Evolutionary conservation across 2,888 invertebrate species (phyloP).

Genomic region (Merodon equestris): DNA sequence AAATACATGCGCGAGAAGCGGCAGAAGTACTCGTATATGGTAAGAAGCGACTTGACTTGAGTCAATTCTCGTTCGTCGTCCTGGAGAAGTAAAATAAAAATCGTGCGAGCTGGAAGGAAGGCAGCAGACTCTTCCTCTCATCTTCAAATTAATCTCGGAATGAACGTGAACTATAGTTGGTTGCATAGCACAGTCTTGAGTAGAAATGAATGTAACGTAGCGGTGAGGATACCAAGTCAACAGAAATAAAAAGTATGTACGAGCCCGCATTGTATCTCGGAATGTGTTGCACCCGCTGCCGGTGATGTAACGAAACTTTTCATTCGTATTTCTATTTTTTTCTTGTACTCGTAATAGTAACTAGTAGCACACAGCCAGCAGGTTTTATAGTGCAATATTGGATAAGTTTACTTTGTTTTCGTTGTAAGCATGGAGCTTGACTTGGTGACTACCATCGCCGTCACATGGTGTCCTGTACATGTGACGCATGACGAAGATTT

Average conservation of each 20-base stretch:
- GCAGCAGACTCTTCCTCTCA: no score
- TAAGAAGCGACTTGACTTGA: no score
- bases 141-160: slow-evolving; percentile 49
- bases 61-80: slow-evolving; percentile 8
- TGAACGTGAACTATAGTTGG: slow-evolving; percentile 33
- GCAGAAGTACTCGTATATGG: no score
- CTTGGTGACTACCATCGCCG: background rate
- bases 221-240: slow-evolving; percentile 17
- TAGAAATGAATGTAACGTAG: slow-evolving; percentile 56
- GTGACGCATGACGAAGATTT: slow-evolving; percentile 31
- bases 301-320: slow-evolving; percentile 22
- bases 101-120: no score
- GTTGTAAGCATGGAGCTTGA: slow-evolving; percentile 1
- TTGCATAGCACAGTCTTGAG: slow-evolving; percentile 26
- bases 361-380: slow-evolving; percentile 23
- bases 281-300: background rate
- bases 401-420: slow-evolving; percentile 40
- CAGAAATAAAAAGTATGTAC: no score
- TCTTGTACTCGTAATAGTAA: slow-evolving; percentile 23
- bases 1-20: slow-evolving; percentile 14
- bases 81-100: background rate
- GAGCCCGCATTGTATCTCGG: background rate
- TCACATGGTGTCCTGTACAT: background rate
- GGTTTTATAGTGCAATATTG: slow-evolving; percentile 49
- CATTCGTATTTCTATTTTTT: background rate